Evolutionary conservation across 92 coral and sea anemone species (phyloP).

Genomic region (Zoanthus sansibaricus): DNA sequence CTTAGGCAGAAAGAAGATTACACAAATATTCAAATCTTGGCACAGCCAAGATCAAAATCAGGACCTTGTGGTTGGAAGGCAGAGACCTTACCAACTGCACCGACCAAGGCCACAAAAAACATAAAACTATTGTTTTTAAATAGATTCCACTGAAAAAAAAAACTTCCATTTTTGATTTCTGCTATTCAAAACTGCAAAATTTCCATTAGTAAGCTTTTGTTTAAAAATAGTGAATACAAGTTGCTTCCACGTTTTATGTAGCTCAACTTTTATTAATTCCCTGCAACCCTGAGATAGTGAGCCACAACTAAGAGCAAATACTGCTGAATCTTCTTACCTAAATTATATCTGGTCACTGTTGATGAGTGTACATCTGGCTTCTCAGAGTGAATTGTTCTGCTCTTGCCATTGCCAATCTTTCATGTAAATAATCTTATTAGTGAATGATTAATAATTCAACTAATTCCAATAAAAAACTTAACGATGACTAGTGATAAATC

Average conservation of each 20-base stretch:
- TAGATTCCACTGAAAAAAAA: not conserved
- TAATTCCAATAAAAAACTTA: not conserved
- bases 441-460: not conserved
- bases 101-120: not conserved
- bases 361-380: not conserved
- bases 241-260: not conserved
- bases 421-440: not conserved
- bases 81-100: no score
- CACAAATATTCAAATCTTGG: no score
- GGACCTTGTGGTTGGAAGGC: no score
- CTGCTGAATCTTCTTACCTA: constrained; percentile 21
- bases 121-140: no score
- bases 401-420: not conserved
- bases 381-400: not conserved
- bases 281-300: not conserved
- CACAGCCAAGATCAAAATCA: no score
- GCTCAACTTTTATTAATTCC: not conserved
- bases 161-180: no score
- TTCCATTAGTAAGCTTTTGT: not conserved
- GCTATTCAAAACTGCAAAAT: not conserved
- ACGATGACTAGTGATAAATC: no score
- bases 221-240: no score
- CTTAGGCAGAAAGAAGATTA: no score
- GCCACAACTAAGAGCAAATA: not conserved
- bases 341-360: not conserved